phyloP scores from a whole-genome alignment of 2,113 vertebrate genomes.

The Microtus montanus region DNA sequence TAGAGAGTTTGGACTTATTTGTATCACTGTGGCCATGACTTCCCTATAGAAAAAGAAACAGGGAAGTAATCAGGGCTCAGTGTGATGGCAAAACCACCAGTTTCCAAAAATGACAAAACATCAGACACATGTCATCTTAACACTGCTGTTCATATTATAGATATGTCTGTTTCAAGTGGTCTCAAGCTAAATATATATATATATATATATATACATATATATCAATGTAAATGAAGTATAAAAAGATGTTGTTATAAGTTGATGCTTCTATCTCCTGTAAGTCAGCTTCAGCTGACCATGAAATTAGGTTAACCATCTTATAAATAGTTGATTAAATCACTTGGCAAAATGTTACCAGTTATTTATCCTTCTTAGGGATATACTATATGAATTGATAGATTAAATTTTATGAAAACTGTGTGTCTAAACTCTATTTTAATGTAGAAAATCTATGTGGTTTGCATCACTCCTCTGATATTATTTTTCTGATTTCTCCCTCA shows the following conservation, averaged over 20 bases:
- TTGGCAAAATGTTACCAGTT: conserved; percentile 26
- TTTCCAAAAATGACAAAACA: background rate
- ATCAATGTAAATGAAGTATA: background rate
- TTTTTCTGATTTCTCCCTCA: background rate
- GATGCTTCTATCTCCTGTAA: background rate
- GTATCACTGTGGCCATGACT: background rate
- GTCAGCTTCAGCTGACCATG: background rate
- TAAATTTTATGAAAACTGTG: background rate
- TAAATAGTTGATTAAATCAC: background rate
- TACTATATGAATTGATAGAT: background rate
- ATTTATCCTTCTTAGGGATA: background rate
- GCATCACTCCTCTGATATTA: background rate
- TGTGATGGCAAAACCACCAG: background rate
- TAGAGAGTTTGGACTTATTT: background rate
- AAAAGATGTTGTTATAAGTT: background rate
- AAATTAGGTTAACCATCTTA: conserved; percentile 16
- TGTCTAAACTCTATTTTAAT: background rate
- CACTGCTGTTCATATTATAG: background rate
- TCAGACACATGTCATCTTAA: background rate
- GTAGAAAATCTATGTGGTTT: background rate
- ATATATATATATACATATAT: background rate
- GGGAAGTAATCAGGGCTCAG: background rate
- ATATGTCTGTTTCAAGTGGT: background rate
- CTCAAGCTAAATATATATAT: background rate
- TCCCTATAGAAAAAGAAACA: conserved; percentile 12